A percentile compares a stretch with the other conserved stretches of the same genome.
Conservation (phyloP, 2,888 invertebrate genomes). For the Drosophila birchii region DNA sequence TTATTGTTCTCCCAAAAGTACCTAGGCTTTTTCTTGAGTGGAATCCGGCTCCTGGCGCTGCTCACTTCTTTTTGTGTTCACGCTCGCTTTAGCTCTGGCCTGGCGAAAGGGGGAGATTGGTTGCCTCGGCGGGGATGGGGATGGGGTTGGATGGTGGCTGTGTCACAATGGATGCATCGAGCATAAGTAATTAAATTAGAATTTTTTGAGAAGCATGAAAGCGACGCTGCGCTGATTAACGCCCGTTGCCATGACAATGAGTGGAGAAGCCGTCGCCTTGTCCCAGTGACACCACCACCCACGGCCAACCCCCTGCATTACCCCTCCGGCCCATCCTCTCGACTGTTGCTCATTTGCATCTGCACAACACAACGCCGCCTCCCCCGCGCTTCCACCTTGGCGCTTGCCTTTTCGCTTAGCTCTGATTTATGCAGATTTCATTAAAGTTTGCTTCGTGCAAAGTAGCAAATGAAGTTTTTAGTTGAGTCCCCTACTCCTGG, state of each 20-base stretch:
- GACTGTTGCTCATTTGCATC: slow-evolving; percentile 77
- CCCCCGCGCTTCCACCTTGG: slow-evolving; percentile 9
- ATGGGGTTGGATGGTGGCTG: slow-evolving; percentile 25
- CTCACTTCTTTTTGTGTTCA: slow-evolving; percentile 66
- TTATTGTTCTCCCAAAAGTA: neutral
- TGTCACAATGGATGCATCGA: slow-evolving; percentile 81
- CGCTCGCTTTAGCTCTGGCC: slow-evolving; percentile 60
- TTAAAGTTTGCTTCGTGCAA: slow-evolving; percentile 68
- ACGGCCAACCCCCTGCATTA: slow-evolving; percentile 23
- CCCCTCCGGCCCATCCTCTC: slow-evolving; percentile 7
- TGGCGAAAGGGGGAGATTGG: neutral
- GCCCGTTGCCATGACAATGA: slow-evolving; percentile 67
- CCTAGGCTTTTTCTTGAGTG: slow-evolving; percentile 22
- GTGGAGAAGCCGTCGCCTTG: slow-evolving; percentile 40
- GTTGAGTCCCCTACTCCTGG: slow-evolving; percentile 36
- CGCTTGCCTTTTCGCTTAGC: slow-evolving; percentile 50
- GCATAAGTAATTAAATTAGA: slow-evolving; percentile 85
- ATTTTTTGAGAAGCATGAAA: slow-evolving; percentile 76
- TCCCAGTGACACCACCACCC: slow-evolving; percentile 4
- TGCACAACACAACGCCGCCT: slow-evolving; percentile 18
- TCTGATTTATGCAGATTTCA: slow-evolving; percentile 82
- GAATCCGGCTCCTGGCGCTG: slow-evolving; percentile 42
- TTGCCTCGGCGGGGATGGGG: neutral
- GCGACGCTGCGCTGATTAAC: slow-evolving; percentile 69
- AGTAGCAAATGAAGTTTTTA: slow-evolving; percentile 73